Evolutionary conservation across 2,113 vertebrate genomes (phyloP).

Genomic region (Phainopepla nitens): DNA sequence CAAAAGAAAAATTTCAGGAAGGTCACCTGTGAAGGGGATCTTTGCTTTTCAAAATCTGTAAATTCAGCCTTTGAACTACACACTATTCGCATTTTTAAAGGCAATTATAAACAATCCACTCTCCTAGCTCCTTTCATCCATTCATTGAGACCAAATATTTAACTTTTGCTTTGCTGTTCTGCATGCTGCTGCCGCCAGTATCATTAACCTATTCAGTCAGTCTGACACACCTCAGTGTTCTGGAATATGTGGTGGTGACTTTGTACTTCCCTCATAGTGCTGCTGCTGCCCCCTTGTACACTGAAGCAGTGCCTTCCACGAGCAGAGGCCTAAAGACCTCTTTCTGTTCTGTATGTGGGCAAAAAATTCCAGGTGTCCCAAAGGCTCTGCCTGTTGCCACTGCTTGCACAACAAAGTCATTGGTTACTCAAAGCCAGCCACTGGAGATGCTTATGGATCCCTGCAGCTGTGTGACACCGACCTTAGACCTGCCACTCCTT

Average conservation of each 20-base stretch:
- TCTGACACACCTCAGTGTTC: not conserved
- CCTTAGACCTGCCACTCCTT: not conserved
- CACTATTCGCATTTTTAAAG: not conserved
- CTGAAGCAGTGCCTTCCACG: fast-evolving
- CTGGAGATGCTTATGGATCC: not conserved
- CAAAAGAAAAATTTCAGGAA: not conserved
- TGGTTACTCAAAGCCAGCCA: not conserved
- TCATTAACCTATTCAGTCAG: not conserved
- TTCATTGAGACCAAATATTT: not conserved
- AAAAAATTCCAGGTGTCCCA: not conserved
- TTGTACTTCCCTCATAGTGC: not conserved
- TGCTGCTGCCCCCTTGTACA: not conserved
- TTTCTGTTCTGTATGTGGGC: not conserved
- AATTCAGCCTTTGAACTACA: not conserved
- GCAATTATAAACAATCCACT: not conserved
- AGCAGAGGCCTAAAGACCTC: not conserved
- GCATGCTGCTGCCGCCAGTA: not conserved
- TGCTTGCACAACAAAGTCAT: not conserved
- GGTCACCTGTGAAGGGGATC: not conserved
- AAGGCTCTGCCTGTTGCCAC: not conserved
- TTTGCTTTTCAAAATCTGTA: not conserved
- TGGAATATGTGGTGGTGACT: not conserved
- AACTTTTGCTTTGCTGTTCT: not conserved
- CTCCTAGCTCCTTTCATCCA: not conserved
- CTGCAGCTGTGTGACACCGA: not conserved